phyloP scores from a whole-genome alignment of 2,113 vertebrate genomes.

The Lycocorax pyrrhopterus region DNA sequence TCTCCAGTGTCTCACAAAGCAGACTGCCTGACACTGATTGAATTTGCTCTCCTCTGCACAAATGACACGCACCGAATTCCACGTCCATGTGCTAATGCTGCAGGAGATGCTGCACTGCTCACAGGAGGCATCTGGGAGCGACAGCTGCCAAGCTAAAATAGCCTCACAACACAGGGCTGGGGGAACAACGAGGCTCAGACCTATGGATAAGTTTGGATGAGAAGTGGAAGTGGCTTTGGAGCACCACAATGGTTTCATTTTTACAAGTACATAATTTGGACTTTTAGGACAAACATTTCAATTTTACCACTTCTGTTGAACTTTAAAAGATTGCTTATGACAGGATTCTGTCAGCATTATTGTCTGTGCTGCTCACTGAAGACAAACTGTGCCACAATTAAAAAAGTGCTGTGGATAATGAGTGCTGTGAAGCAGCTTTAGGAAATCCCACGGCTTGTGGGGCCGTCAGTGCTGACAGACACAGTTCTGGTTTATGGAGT shows the following conservation, averaged over 20 bases:
- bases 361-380: background rate
- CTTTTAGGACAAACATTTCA: background rate
- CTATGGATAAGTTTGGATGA: rapidly evolving
- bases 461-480: background rate
- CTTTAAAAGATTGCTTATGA: background rate
- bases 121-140: background rate
- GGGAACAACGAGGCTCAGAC: background rate
- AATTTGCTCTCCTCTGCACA: background rate
- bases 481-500: background rate
- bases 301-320: background rate
- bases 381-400: background rate
- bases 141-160: background rate
- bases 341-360: background rate
- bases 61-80: background rate
- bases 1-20: background rate
- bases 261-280: background rate
- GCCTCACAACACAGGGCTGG: background rate
- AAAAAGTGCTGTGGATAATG: background rate
- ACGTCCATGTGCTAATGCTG: background rate
- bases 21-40: background rate
- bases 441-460: background rate
- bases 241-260: background rate
- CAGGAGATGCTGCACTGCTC: background rate
- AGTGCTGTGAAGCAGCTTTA: background rate
- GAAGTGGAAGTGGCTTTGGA: background rate